Percentiles rank a stretch among this genome's conserved stretches.
These are phyloP conservation scores for Nomada ferruginata DNA, from an alignment of 2,888 invertebrate species.

Conservation along the genomic window DNA sequence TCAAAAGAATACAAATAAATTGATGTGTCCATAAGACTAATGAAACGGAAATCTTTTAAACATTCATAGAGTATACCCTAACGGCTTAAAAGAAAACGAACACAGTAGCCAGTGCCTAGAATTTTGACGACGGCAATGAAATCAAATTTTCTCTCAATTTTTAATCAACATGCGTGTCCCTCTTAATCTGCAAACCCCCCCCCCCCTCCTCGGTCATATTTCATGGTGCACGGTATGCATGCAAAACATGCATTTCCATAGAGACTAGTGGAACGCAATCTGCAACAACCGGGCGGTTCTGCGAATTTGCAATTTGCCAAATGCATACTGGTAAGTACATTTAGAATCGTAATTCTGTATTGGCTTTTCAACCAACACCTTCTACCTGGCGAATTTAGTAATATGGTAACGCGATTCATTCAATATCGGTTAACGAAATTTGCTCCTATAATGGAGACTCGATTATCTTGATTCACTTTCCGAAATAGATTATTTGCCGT, in stretches of 20 bases:
- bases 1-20: too few species aligned
- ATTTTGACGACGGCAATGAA: background rate
- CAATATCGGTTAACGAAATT: slow-evolving; percentile 15
- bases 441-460: background rate
- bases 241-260: slow-evolving; percentile 58
- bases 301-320: slow-evolving; percentile 47
- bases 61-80: too few species aligned
- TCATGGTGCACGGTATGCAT: slow-evolving; percentile 48
- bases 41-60: too few species aligned
- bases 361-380: background rate
- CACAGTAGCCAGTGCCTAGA: background rate
- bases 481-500: slow-evolving; percentile 18
- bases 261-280: slow-evolving; percentile 47
- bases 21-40: too few species aligned
- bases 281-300: slow-evolving; percentile 26
- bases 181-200: slow-evolving; percentile 37
- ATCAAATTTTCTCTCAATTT: slow-evolving; percentile 36
- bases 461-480: slow-evolving; percentile 11
- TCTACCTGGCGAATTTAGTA: background rate
- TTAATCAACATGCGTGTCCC: slow-evolving; percentile 19
- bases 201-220: slow-evolving; percentile 40
- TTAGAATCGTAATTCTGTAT: slow-evolving; percentile 35
- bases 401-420: slow-evolving; percentile 16
- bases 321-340: slow-evolving; percentile 19
- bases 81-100: background rate